phyloP scores from a whole-genome alignment of 2,113 vertebrate genomes.

The Periophthalmus modestus region DNA sequence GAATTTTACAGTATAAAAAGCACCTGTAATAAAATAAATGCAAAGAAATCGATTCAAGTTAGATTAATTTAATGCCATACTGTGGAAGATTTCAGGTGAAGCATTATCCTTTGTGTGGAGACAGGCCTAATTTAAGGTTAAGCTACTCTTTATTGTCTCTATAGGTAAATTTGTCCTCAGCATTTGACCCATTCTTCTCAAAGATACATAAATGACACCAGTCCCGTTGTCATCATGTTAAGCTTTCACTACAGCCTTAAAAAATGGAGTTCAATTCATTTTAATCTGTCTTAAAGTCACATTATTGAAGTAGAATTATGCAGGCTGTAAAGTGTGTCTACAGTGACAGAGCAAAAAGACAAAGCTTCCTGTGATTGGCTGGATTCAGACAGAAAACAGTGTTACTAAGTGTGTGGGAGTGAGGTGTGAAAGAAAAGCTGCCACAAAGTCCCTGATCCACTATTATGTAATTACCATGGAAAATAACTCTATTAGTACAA shows the following conservation, averaged over 20 bases:
- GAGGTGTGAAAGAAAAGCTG: constrained; percentile 3
- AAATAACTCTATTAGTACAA: background rate
- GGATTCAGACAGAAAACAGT: background rate
- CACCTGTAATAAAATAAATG: too few relatives aligned
- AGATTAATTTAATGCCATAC: too few relatives aligned
- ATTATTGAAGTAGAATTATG: background rate
- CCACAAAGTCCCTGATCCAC: background rate
- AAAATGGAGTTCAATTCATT: constrained; percentile 34
- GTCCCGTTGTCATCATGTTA: background rate
- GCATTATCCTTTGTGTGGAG: too few relatives aligned
- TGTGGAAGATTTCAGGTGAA: too few relatives aligned
- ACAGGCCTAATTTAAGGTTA: too few relatives aligned
- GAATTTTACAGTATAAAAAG: too few relatives aligned
- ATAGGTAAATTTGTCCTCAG: too few relatives aligned
- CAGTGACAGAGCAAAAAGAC: background rate
- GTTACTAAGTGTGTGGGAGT: constrained; percentile 10
- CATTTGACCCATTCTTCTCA: constrained; percentile 5
- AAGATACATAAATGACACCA: constrained; percentile 22
- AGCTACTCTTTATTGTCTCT: too few relatives aligned
- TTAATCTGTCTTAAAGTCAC: background rate
- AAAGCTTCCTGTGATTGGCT: background rate
- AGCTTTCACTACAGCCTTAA: constrained; percentile 23
- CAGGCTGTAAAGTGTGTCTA: background rate
- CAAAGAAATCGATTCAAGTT: too few relatives aligned
- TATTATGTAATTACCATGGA: constrained; percentile 2